A percentile compares a stretch with the other conserved stretches of the same genome.
Evolutionary conservation across 1,140 invertebrate species (phyloP).

Genomic region (Pogonomyrmex barbatus): DNA sequence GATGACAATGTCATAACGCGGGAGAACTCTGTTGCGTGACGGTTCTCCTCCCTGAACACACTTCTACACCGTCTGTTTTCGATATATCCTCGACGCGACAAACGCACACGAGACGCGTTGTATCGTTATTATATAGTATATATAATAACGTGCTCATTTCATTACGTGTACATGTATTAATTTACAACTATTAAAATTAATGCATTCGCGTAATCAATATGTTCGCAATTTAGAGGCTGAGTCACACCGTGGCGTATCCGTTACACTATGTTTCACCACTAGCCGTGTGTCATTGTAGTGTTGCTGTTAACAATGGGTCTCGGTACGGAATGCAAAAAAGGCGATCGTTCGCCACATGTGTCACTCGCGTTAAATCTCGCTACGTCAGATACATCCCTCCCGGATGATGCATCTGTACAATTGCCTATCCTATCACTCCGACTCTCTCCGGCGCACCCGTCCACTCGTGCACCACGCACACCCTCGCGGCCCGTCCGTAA

Average conservation of each 20-base stretch:
- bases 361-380: constrained; percentile 53
- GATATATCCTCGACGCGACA: constrained; percentile 26
- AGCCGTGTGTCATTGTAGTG: neutral
- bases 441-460: constrained; percentile 51
- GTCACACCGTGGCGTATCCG: neutral
- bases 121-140: neutral
- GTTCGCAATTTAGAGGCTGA: neutral
- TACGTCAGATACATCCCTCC: constrained; percentile 50
- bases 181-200: constrained; percentile 39
- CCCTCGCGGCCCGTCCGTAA: constrained; percentile 19
- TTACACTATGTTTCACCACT: neutral
- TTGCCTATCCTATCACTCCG: constrained; percentile 43
- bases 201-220: neutral
- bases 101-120: neutral
- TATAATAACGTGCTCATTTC: neutral
- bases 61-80: constrained; percentile 37
- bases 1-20: constrained; percentile 76
- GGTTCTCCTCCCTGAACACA: constrained; percentile 54
- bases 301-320: constrained; percentile 8
- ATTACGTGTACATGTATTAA: constrained; percentile 15
- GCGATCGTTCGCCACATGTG: constrained; percentile 11
- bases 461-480: neutral
- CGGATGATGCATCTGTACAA: constrained; percentile 54
- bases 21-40: constrained; percentile 69
- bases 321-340: constrained; percentile 27